Evolutionary conservation across 1,140 invertebrate species (phyloP).

Genomic region (Lepidurus arcticus): DNA sequence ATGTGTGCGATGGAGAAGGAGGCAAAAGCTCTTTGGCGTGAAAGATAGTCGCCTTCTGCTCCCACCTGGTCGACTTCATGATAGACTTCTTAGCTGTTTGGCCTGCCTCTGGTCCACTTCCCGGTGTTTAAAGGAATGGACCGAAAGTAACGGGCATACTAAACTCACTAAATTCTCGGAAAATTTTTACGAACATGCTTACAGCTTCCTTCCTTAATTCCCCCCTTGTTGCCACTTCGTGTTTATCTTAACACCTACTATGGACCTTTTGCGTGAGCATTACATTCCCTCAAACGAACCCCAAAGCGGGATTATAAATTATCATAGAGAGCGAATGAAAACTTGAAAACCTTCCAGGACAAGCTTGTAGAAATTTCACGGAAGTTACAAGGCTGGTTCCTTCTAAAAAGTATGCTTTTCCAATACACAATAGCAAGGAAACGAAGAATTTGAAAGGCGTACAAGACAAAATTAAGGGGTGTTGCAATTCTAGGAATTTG

Average conservation of each 20-base stretch:
- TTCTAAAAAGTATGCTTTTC: no score
- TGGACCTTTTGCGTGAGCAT: no score
- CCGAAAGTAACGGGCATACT: not conserved
- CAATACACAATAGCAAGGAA: not conserved
- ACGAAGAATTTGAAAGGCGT: not conserved
- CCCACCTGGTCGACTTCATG: conserved; percentile 12
- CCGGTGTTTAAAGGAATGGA: not conserved
- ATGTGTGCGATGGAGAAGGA: not conserved
- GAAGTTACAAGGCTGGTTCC: no score
- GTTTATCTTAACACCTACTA: no score
- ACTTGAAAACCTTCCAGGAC: no score
- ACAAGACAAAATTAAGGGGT: no score
- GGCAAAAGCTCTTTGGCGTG: conserved; percentile 15
- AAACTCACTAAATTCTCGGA: not conserved
- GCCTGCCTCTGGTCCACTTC: not conserved
- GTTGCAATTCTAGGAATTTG: not conserved
- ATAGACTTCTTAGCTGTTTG: not conserved
- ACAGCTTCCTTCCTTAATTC: not conserved
- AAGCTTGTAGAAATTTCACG: no score
- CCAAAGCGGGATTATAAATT: no score
- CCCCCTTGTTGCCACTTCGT: not conserved
- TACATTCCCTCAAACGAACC: no score
- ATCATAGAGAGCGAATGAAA: no score
- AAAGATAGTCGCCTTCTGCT: conserved; percentile 13
- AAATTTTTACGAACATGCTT: not conserved